phyloP scores from a whole-genome alignment of 2,797 vertebrate species.

The Sebastes itinus region DNA sequence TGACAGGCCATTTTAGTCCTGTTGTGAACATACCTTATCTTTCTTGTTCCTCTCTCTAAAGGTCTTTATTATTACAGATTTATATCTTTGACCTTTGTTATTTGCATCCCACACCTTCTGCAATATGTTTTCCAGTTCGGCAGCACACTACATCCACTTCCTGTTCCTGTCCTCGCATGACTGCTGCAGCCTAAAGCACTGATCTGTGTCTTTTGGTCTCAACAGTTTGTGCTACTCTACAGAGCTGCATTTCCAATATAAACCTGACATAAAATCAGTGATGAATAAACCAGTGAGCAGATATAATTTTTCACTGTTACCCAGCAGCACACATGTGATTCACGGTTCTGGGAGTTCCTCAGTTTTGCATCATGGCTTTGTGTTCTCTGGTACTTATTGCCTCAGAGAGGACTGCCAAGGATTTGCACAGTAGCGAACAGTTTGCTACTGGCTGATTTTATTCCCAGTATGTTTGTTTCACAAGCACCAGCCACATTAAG shows the following conservation, averaged over 20 bases:
- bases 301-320: background rate
- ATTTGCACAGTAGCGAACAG: conserved; percentile 10
- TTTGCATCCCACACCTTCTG: background rate
- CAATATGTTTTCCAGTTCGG: conserved; percentile 23
- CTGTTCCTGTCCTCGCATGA: conserved; percentile 18
- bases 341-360: conserved; percentile 49
- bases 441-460: background rate
- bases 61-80: background rate
- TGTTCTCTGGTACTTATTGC: conserved; percentile 34
- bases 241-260: background rate
- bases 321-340: background rate
- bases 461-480: conserved; percentile 24
- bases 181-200: background rate
- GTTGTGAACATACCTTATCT: background rate
- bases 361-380: no score
- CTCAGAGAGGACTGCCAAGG: conserved; percentile 51
- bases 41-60: background rate
- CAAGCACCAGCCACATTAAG: background rate
- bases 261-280: accelerated
- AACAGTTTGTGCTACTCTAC: background rate
- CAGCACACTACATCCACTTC: conserved; percentile 27
- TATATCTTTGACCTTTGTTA: background rate
- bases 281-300: background rate
- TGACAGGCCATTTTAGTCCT: background rate
- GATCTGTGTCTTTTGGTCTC: background rate